A percentile compares a stretch with the other conserved stretches of the same genome.
phyloP scores from a whole-genome alignment of 2,888 invertebrate genomes.

The Mellilla xanthometata region DNA sequence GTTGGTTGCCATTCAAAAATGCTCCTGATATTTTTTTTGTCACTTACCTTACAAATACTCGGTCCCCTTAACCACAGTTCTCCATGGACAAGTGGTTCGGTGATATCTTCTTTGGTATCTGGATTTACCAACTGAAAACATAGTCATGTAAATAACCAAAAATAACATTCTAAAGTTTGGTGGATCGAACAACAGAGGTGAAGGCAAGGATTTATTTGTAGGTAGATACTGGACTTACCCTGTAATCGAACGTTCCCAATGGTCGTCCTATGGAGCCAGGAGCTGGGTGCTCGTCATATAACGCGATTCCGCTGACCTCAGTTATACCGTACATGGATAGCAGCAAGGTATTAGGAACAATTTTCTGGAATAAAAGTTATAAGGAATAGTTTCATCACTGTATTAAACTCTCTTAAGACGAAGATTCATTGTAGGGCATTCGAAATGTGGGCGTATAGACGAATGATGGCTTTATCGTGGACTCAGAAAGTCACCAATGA shows the following conservation, averaged over 20 bases:
- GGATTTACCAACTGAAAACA: conserved; percentile 62
- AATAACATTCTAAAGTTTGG: no score
- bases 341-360: conserved; percentile 42
- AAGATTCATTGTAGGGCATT: no score
- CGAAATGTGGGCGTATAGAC: no score
- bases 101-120: conserved; percentile 49
- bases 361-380: conserved; percentile 30
- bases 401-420: no score
- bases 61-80: conserved; percentile 68
- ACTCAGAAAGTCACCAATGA: no score
- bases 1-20: no score
- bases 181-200: no score
- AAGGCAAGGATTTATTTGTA: no score
- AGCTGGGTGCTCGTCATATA: conserved; percentile 26
- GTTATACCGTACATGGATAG: conserved; percentile 50
- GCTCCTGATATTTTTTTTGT: neutral
- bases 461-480: no score
- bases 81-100: conserved; percentile 58
- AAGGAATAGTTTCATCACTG: no score
- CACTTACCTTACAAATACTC: conserved; percentile 46
- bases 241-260: conserved; percentile 38
- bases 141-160: no score
- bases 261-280: conserved; percentile 41
- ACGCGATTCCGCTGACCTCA: conserved; percentile 43
- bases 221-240: conserved; percentile 39